Base-by-base conservation (phyloP, 2,113 vertebrate species). In the Notarius lentiginosus region DNA sequence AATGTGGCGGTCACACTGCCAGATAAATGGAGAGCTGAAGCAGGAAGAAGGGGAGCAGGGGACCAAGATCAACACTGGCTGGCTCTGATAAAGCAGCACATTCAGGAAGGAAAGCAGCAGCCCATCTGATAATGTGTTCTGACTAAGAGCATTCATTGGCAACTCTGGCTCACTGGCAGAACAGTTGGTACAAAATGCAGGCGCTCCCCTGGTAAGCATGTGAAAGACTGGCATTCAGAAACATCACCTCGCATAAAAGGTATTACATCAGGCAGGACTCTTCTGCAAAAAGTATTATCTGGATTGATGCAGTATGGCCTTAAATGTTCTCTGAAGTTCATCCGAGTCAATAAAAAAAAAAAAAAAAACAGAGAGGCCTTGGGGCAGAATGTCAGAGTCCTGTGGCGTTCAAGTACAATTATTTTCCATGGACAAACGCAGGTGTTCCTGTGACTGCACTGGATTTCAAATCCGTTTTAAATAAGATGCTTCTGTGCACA, bases 41-140 rank as follows among this genome's bases (percentile, higher is more conserved):
- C 30, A 61, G 61, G 79, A 76, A 30, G 51, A 10, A 63, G 51
- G 56, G 34, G 34, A 61, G 55, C 60, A 49, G 81, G 53, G 11
- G 73, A 73, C 72, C 85, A n/a, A 65, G 61, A 83, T 86, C 84
- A 82, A 77, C 81, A 84, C 89, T 86, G 84, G 63, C 10, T 4
- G 17, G 30, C 53, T 55, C 56, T 68, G 89, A 89, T 89, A 91
- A 90, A 84, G 75, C 61, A 47, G 2, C 63, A 53, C 75, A 82
- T 84, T 89, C 85, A 86, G 86, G 51, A 82, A 86, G 79, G 56
- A 51, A 65, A 56, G 63, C 82, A 86, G 65, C 51, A 72, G 77
- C 65, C 65, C n/a, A 90, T 90, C 87, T 87, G 87, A 91, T 89
- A 89, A 84, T 14, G 22, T 49, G 15, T 34, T 58, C 72, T 79